These are phyloP conservation scores for Dugesia japonica DNA, from an alignment of 2,888 invertebrate species.

Conservation along the genomic window DNA sequence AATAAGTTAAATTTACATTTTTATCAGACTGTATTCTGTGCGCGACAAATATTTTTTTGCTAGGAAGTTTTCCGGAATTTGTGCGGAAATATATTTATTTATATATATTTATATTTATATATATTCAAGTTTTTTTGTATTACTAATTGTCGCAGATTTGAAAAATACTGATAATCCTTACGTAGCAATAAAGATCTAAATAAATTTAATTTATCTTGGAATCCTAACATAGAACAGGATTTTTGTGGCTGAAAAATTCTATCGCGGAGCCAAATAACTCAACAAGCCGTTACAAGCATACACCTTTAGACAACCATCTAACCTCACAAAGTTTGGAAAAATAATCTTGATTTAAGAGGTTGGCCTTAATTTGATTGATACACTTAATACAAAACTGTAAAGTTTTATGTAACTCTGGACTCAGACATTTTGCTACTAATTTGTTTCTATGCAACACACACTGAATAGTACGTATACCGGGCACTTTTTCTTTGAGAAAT, in stretches of 20 bases:
- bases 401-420: conserved; percentile 20
- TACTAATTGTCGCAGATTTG: too few relatives aligned
- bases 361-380: background rate
- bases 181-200: too few relatives aligned
- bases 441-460: background rate
- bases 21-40: too few relatives aligned
- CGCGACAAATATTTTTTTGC: too few relatives aligned
- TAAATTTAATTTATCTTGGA: too few relatives aligned
- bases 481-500: too few relatives aligned
- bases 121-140: too few relatives aligned
- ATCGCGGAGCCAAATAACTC: background rate
- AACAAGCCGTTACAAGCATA: conserved; percentile 6
- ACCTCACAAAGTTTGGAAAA: background rate
- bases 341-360: background rate
- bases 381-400: background rate
- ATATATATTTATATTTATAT: too few relatives aligned
- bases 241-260: background rate
- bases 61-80: too few relatives aligned
- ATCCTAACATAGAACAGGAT: conserved; percentile 20
- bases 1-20: too few relatives aligned
- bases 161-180: too few relatives aligned
- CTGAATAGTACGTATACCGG: background rate
- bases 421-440: conserved; percentile 21
- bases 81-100: too few relatives aligned
- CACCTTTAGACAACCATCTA: conserved; percentile 20